Base-by-base conservation (phyloP, 2,888 invertebrate genomes). In the Tuberolachnus salignus region DNA sequence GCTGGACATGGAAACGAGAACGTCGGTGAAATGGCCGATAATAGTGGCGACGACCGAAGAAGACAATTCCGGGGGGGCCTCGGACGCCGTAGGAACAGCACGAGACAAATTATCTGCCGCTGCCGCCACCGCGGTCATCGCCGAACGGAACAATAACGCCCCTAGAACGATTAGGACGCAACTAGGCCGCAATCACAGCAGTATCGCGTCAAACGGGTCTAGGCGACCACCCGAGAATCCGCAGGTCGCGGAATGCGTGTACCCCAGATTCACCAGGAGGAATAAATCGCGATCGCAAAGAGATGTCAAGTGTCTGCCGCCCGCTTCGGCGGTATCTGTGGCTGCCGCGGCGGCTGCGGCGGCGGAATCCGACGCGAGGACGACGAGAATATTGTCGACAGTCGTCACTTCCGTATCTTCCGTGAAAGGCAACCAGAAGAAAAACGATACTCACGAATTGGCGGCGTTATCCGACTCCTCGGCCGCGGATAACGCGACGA, bases 321-420 rank as follows among this genome's bases (percentile, higher is more conserved):
- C 34, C 34, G 34, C 34, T 4, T 34, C 34, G 6, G 3, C 34
- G 34, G 34, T 6, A 34, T 3, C 34, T 3, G 34, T 6, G 34
- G 34, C 34, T 3, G 6, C 34, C 3, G 34, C 34, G 34, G 34
- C 34, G 34, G 34, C 34, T 3, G 6, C 34, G 34, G 34, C 26
- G 3, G 51, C n/a, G 66, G 73, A 74, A n/a, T 88, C 89, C 59
- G 89, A 89, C 82, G 88, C 81, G 1, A 83, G 82, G 9, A 82
- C 83, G 0, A 83, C 82, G 55, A 82, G 82, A 14, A 81, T 83
- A 55, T 81, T 83, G 46, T 82, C 83, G 10, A 83, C 83, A 13
- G 83, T 83, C 9, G 83, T 83, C 42, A 83, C 83, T 3, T 83
- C 83, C 1, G 82, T 83, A 3, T 83, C 83, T 4, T 69, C 69